Conservation (phyloP, 1,140 invertebrate species). For the Scaptomyza montana region DNA sequence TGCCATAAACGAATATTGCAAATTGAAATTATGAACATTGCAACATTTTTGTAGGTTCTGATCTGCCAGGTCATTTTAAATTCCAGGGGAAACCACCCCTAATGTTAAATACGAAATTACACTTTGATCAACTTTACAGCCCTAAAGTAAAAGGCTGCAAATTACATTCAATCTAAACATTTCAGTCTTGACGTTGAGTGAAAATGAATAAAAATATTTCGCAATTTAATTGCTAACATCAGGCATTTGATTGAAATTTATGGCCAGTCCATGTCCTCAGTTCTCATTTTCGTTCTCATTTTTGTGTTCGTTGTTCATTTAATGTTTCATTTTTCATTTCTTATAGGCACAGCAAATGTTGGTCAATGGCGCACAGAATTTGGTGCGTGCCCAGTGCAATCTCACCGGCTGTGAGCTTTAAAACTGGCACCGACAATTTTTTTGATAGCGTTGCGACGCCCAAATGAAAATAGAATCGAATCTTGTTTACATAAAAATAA, state of each 20-base stretch:
- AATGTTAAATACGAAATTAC: background rate
- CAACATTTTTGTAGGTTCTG: too few species aligned
- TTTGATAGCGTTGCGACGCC: conserved; percentile 11
- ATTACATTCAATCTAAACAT: conserved; percentile 10
- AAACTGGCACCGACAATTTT: conserved; percentile 40
- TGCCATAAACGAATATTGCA: background rate
- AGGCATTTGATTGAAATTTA: conserved; percentile 73
- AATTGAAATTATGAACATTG: too few species aligned
- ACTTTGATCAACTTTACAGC: conserved; percentile 2
- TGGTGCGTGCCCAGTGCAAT: conserved; percentile 16
- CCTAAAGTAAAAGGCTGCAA: background rate
- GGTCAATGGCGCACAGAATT: conserved; percentile 65
- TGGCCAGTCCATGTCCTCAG: conserved; percentile 67
- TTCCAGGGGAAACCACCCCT: too few species aligned
- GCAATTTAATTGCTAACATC: conserved; percentile 76
- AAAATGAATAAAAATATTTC: conserved; percentile 48
- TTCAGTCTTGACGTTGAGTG: conserved; percentile 25
- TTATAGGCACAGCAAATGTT: conserved; percentile 49
- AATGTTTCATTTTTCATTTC: conserved; percentile 26
- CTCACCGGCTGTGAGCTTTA: conserved; percentile 22
- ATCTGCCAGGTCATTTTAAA: background rate
- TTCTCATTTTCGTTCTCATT: conserved; percentile 41
- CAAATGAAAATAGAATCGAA: background rate
- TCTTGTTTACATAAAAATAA: conserved; percentile 37
- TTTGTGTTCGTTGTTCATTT: conserved; percentile 1